These are phyloP conservation scores for Callithrix jacchus DNA, from an alignment of 2,113 vertebrate species.

Conservation along the genomic window DNA sequence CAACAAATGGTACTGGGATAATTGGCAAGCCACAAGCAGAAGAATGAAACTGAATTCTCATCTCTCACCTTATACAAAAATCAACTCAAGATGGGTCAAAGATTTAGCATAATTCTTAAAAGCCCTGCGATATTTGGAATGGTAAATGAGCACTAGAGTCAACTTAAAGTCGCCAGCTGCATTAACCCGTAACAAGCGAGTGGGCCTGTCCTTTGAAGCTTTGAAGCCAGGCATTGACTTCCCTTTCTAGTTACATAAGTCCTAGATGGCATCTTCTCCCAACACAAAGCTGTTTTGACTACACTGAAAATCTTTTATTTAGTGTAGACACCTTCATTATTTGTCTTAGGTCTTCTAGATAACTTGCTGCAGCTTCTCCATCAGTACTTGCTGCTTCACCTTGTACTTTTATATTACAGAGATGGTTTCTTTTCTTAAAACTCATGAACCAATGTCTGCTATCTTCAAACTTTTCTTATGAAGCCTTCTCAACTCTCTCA, in stretches of 20 bases:
- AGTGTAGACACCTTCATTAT: background rate
- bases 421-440: background rate
- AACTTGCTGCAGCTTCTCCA: background rate
- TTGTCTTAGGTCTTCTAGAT: background rate
- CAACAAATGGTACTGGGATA: too few species aligned
- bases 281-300: background rate
- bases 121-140: background rate
- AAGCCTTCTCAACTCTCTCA: background rate
- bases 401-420: background rate
- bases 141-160: background rate
- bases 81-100: background rate
- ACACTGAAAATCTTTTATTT: background rate
- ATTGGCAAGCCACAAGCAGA: too few species aligned
- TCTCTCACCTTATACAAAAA: too few species aligned
- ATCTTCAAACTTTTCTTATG: background rate
- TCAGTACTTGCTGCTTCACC: background rate
- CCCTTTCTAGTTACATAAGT: background rate
- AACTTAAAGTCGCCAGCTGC: background rate
- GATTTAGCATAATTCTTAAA: background rate
- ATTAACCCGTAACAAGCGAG: background rate
- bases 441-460: background rate
- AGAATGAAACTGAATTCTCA: too few species aligned
- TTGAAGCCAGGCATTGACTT: background rate
- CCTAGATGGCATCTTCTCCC: background rate
- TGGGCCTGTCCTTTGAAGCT: background rate